Conservation (phyloP, 2,797 vertebrate species). For the Orestias chungarensis region DNA sequence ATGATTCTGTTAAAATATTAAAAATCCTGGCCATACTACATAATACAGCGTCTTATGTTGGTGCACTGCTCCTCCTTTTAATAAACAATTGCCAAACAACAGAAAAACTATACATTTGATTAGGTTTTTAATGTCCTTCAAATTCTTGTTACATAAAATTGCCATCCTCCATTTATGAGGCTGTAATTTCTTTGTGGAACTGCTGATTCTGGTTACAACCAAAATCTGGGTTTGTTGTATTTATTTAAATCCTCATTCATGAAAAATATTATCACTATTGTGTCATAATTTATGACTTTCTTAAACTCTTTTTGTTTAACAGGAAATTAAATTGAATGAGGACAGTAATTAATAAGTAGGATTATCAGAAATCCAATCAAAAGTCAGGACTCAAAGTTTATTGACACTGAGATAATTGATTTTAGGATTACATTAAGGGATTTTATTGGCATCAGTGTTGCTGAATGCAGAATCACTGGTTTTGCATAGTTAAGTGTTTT, state of each 20-base stretch:
- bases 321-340: conserved; percentile 13
- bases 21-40: conserved; percentile 15
- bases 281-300: not conserved
- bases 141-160: conserved; percentile 39
- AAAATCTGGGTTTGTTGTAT: not conserved
- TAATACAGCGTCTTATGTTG: conserved; percentile 28
- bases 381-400: conserved; percentile 31
- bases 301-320: not conserved
- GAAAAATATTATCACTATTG: not conserved
- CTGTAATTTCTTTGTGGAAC: conserved; percentile 15
- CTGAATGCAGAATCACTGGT: conserved; percentile 22
- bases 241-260: not conserved
- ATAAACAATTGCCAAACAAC: conserved; percentile 40
- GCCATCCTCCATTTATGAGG: conserved; percentile 10
- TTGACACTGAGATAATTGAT: conserved; percentile 60
- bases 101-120: conserved; percentile 31
- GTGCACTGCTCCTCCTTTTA: conserved; percentile 18
- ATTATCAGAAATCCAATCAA: conserved; percentile 52
- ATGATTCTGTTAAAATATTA: conserved; percentile 32
- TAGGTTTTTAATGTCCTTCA: conserved; percentile 53
- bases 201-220: not conserved
- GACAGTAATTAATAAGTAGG: conserved; percentile 26
- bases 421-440: conserved; percentile 42
- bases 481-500: conserved; percentile 43
- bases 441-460: conserved; percentile 11